Base-by-base conservation (phyloP, 2,113 vertebrate species). In the Pavo muticus region DNA sequence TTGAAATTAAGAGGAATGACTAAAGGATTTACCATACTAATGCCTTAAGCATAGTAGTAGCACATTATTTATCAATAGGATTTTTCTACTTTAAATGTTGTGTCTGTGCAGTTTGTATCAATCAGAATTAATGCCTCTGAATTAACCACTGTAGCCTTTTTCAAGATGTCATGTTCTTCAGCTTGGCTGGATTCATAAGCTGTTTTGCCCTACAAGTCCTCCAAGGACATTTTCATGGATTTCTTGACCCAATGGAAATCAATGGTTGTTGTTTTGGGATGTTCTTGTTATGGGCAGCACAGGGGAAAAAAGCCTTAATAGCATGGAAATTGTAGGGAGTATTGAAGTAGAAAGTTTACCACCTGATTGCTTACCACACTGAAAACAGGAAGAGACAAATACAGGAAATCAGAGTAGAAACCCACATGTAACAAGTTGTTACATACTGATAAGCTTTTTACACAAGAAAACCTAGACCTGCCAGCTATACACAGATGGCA, bases 11-110 rank as follows among this genome's bases (percentile, higher is more conserved):
- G 2, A 13, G 75, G 16, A 83, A 2, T 78, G 54, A 93, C 82
- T 91, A 63, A 72, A 94, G 64, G 52, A 54, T 93, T 95, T 92
- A 50, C 64, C 85, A 79, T 48, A 93, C 90, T 93, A 86, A 25
- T 84, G 85, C 81, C 80, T 87, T 76, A 93, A 84, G 81, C 14
- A 29, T 45, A 56, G 25, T 80, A 81, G 29, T 91, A 90, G 57
- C 39, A 75, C 1, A 2, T 60, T 61, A 65, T 82, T 77, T 80
- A 59, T 40, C 37, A 86, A 69, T 76, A 44, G 56, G 12, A 35
- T 67, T 68, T 74, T 95, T 92, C 75, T 79, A 69, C 73, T 96
- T 94, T 83, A 87, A 90, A 72, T 84, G 30, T 27, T 7, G 65
- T n/a, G 70, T 65, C 65, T 32, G 59, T 78, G 81, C 74, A 94